Evolutionary conservation across 2,888 invertebrate species (phyloP).

Genomic region (Ctenicera cuprea): DNA sequence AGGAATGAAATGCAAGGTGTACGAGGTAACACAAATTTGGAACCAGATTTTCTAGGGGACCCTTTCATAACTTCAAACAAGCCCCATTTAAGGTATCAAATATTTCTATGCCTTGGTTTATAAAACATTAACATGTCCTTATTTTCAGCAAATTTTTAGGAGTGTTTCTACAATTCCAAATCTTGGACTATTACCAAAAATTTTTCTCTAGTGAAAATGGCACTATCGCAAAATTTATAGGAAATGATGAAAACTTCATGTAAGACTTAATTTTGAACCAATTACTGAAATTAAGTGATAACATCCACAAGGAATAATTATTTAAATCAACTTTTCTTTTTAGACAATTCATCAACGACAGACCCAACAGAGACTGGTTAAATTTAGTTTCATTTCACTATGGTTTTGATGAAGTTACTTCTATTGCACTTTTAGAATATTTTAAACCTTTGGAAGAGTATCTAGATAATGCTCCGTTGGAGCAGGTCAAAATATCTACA

Average conservation of each 20-base stretch:
- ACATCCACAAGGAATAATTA: too few species aligned
- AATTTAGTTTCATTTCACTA: slow-evolving; percentile 74
- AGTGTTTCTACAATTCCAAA: slow-evolving; percentile 76
- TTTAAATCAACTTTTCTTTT: too few species aligned
- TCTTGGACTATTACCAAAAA: slow-evolving; percentile 70
- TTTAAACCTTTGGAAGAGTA: slow-evolving; percentile 76
- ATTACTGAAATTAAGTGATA: not conserved
- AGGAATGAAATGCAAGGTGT: slow-evolving; percentile 66
- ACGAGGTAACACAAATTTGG: slow-evolving; percentile 72
- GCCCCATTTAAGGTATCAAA: slow-evolving; percentile 75
- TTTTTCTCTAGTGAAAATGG: slow-evolving; percentile 35
- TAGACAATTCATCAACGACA: slow-evolving; percentile 67
- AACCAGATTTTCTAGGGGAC: slow-evolving; percentile 75
- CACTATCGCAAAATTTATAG: slow-evolving; percentile 49
- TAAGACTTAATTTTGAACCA: slow-evolving; percentile 54
- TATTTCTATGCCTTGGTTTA: not conserved
- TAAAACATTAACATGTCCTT: not conserved
- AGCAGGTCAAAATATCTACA: slow-evolving; percentile 56
- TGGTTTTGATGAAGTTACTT: slow-evolving; percentile 73
- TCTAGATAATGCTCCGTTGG: slow-evolving; percentile 72
- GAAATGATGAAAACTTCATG: slow-evolving; percentile 60
- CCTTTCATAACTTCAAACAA: slow-evolving; percentile 74
- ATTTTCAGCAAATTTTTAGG: slow-evolving; percentile 76
- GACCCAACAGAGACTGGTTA: slow-evolving; percentile 71
- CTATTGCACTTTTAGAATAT: slow-evolving; percentile 75